These are phyloP conservation scores for Actinostola sp. DNA, from an alignment of 92 coral and sea anemone species.

Conservation along the genomic window DNA sequence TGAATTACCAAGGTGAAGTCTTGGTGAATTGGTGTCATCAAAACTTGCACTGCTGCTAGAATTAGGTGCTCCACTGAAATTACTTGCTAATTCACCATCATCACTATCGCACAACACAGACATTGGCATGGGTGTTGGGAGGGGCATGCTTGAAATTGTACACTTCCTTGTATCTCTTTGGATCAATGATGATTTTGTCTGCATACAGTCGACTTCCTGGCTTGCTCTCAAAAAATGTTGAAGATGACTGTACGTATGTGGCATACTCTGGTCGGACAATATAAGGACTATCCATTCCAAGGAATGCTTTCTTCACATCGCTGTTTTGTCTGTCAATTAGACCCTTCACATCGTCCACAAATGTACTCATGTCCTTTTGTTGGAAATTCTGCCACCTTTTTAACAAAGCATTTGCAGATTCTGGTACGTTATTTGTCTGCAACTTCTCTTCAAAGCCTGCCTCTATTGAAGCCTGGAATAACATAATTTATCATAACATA, in stretches of 20 bases:
- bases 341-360: slow-evolving; percentile 53
- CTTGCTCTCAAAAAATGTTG: slow-evolving; percentile 39
- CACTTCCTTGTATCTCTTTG: slow-evolving; percentile 33
- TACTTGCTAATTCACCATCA: no score
- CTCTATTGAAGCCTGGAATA: slow-evolving; percentile 53
- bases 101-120: no score
- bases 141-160: slow-evolving; percentile 16
- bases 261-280: slow-evolving; percentile 32
- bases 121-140: no score
- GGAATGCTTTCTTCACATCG: slow-evolving; percentile 52
- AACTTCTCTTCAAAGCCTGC: slow-evolving; percentile 57
- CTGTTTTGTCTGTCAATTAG: slow-evolving; percentile 44
- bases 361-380: slow-evolving; percentile 47
- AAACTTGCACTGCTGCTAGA: no score
- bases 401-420: slow-evolving; percentile 41
- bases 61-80: no score
- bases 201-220: slow-evolving; percentile 40
- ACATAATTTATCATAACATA: background rate
- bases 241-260: slow-evolving; percentile 7
- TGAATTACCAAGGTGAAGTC: no score
- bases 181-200: slow-evolving; percentile 38
- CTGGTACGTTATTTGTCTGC: slow-evolving; percentile 50
- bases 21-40: no score
- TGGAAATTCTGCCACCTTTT: slow-evolving; percentile 63
- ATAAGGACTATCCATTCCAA: slow-evolving; percentile 56